Percentiles rank a stretch among this genome's conserved stretches.
phyloP scores from a whole-genome alignment of 2,113 vertebrate species.

The pig (Sus scrofa) region DNA sequence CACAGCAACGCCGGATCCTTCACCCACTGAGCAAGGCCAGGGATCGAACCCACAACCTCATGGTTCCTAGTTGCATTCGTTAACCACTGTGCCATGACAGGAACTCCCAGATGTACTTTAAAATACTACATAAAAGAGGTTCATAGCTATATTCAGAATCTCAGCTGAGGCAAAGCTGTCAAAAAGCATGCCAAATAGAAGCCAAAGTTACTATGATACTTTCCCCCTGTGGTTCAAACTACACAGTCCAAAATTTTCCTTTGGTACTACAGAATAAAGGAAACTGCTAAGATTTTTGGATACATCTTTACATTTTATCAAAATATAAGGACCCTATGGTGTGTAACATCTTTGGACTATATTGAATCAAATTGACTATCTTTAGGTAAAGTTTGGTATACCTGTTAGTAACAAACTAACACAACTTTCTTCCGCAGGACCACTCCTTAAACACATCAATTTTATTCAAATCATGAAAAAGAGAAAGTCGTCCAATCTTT shows the following conservation, averaged over 20 bases:
- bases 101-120: neutral
- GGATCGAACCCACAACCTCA: no score
- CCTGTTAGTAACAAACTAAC: neutral
- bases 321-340: neutral
- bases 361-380: neutral
- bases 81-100: no score
- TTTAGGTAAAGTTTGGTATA: neutral
- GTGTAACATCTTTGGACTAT: neutral
- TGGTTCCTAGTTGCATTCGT: no score
- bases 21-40: no score
- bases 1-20: no score
- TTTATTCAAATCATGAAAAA: neutral
- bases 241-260: neutral
- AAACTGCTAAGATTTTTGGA: neutral
- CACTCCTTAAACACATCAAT: neutral
- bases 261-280: neutral
- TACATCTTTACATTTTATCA: neutral
- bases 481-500: neutral
- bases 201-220: neutral
- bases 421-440: neutral
- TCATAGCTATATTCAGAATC: neutral
- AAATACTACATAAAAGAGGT: slow-evolving; percentile 10
- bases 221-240: neutral
- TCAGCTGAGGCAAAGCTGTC: neutral
- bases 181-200: neutral